Base-by-base conservation (phyloP, 30 jellyfish, hydroid and myxozoan species). In the Hydractinia echinata region DNA sequence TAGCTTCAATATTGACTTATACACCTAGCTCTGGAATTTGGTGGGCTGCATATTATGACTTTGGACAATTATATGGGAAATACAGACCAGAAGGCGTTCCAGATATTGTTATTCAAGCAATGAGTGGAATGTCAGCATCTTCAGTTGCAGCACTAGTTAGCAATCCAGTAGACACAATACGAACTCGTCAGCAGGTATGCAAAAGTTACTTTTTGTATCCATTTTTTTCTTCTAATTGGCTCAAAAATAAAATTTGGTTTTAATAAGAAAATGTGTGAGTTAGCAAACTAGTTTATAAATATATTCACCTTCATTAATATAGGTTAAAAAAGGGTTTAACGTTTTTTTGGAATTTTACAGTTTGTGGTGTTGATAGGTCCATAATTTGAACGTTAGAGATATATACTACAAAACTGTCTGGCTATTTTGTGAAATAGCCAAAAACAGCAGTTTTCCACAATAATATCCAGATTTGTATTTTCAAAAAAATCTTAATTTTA, bases 31-130 rank as follows among this genome's bases (percentile, higher is more conserved):
- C 99, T 51, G 96, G 95, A 20, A 87, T 93, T 14, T 93, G 99
- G 99, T 93, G 99, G 99, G 95, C 90, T 21, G 81, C 99, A 7
- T 93, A 93, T 84, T 95, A 95, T 7, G 68, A 76, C 58, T 93
- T 82, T 72, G 88, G 96, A 13, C 83, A 82, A 51, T 61, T 93
- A 10, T 50, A 76, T 20, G 89, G 88, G 6, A 88, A 82, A 10
- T 8, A 84, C 54, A n/a, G 79, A 15, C 95, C 99, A 10, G 81
- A 53, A 4, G 95, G 84, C 8, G 80, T 88, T 62, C 91, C 96
- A 54, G 86, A 93, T 54, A 76, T 87, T 61, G 82, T 86, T 51
- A 83, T 93, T 30, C 96, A 87, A 82, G 96, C 90, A 8, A 49
- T 93, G 21, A 79, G 94, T 61, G 99, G 99, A 14, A 89, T 89